phyloP scores from a whole-genome alignment of 2,888 invertebrate species.

The Pantelozetes paolii region DNA sequence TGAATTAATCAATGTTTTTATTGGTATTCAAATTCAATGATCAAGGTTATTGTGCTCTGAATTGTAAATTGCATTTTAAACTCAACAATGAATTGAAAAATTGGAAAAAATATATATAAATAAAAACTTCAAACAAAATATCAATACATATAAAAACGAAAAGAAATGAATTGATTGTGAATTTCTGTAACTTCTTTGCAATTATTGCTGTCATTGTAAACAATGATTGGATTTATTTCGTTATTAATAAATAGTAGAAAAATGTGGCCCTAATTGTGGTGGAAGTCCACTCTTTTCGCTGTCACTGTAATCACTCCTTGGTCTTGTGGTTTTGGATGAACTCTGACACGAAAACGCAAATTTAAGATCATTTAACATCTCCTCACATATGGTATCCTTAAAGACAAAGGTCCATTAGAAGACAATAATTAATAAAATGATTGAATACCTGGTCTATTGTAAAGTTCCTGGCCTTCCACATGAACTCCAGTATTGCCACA shows the following conservation, averaged over 20 bases:
- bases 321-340: slow-evolving; percentile 45
- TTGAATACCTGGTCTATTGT: background rate
- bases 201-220: slow-evolving; percentile 7
- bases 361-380: slow-evolving; percentile 47
- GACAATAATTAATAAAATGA: slow-evolving; percentile 21
- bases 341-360: slow-evolving; percentile 47
- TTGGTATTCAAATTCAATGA: too few species aligned
- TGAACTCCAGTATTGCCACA: slow-evolving; percentile 47
- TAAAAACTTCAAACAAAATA: background rate
- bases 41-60: too few species aligned
- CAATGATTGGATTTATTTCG: background rate
- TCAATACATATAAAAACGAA: background rate
- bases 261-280: slow-evolving; percentile 30
- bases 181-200: background rate
- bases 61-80: too few species aligned
- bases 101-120: too few species aligned
- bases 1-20: too few species aligned
- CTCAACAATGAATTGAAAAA: too few species aligned
- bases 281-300: slow-evolving; percentile 25
- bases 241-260: slow-evolving; percentile 33
- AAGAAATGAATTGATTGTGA: background rate
- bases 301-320: background rate
- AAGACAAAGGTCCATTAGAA: background rate
- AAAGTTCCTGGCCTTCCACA: slow-evolving; percentile 47
- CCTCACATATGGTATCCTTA: slow-evolving; percentile 47